phyloP scores from a whole-genome alignment of 1,140 invertebrate genomes.

The Calephelis virginiensis region DNA sequence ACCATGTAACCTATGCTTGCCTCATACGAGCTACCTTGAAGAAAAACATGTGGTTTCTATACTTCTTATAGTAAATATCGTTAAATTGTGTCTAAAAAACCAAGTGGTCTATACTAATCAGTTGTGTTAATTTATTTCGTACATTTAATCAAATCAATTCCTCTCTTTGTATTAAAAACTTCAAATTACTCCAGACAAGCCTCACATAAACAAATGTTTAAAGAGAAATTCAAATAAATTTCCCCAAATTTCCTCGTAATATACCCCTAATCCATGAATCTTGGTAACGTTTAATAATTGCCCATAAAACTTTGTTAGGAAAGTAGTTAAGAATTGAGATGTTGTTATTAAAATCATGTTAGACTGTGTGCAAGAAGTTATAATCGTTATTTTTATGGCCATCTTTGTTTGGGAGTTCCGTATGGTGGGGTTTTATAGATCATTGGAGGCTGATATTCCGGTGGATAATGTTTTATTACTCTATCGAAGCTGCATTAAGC shows the following conservation, averaged over 20 bases:
- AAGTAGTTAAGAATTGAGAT: conserved; percentile 17
- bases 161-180: not conserved
- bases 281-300: conserved; percentile 18
- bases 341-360: conserved; percentile 17
- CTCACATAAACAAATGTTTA: conserved; percentile 15
- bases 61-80: too few species aligned
- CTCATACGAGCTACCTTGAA: too few species aligned
- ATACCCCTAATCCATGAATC: conserved; percentile 14
- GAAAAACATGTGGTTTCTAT: too few species aligned
- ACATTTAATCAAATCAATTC: too few species aligned
- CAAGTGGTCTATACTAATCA: too few species aligned
- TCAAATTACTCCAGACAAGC: conserved; percentile 1
- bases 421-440: conserved; percentile 2
- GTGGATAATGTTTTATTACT: conserved; percentile 8
- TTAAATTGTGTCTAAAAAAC: too few species aligned
- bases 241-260: conserved; percentile 9
- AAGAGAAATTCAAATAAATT: conserved; percentile 11
- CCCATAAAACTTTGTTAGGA: conserved; percentile 18
- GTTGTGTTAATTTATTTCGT: too few species aligned
- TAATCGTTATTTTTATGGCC: conserved; percentile 17
- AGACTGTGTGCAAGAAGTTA: conserved; percentile 14
- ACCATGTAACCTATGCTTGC: too few species aligned
- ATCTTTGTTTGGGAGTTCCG: not conserved
- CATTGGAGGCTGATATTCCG: not conserved
- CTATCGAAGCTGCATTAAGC: too few species aligned